These are phyloP conservation scores for Rhynchophorus ferrugineus DNA, from an alignment of 1,140 invertebrate species.

Conservation along the genomic window DNA sequence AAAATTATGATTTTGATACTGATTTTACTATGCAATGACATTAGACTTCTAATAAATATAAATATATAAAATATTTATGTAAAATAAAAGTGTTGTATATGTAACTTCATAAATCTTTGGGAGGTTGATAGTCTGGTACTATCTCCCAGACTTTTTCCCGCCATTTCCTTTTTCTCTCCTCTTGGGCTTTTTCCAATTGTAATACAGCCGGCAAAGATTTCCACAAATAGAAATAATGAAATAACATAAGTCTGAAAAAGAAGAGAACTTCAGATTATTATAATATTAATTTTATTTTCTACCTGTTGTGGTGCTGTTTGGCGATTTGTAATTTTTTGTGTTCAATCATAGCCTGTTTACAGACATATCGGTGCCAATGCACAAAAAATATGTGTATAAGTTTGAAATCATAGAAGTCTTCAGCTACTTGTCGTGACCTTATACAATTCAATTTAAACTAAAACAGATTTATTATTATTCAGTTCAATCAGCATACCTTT, in stretches of 20 bases:
- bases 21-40: constrained; percentile 31
- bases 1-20: constrained; percentile 34
- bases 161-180: constrained; percentile 56
- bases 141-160: constrained; percentile 57
- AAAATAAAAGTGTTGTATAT: constrained; percentile 3
- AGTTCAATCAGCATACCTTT: constrained; percentile 1
- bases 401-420: constrained; percentile 53
- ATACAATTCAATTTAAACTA: constrained; percentile 23
- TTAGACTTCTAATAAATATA: constrained; percentile 8
- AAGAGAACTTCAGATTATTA: background rate
- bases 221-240: constrained; percentile 55
- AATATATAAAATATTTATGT: constrained; percentile 2
- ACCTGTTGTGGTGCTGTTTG: constrained; percentile 44
- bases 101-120: constrained; percentile 11
- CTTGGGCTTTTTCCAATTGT: constrained; percentile 53
- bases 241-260: constrained; percentile 47
- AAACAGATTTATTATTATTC: constrained; percentile 12
- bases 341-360: constrained; percentile 40
- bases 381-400: constrained; percentile 46
- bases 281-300: constrained; percentile 36
- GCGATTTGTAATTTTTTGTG: constrained; percentile 45
- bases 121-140: constrained; percentile 54
- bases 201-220: constrained; percentile 51
- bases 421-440: constrained; percentile 45
- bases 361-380: constrained; percentile 44